Evolutionary conservation across 2,113 vertebrate species (phyloP).

Genomic region (Aspiorhynchus laticeps): DNA sequence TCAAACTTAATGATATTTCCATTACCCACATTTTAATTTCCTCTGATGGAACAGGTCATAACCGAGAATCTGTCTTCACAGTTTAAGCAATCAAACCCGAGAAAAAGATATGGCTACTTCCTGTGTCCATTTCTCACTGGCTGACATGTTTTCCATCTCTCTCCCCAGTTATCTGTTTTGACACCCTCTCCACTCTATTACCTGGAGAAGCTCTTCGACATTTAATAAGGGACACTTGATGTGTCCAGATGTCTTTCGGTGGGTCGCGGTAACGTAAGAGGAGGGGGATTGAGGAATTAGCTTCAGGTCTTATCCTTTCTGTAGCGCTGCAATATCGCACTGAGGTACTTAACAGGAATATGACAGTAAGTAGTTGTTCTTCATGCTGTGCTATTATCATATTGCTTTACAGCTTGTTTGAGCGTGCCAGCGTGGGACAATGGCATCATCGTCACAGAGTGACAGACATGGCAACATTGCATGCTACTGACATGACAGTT

Average conservation of each 20-base stretch:
- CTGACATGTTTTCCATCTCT: slow-evolving; percentile 9
- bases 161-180: slow-evolving; percentile 51
- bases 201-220: slow-evolving; percentile 52
- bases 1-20: slow-evolving; percentile 39
- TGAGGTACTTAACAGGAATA: neutral
- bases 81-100: slow-evolving; percentile 28
- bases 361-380: slow-evolving; percentile 28
- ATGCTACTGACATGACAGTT: neutral
- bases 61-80: slow-evolving; percentile 17
- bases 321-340: neutral
- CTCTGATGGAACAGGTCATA: slow-evolving; percentile 29
- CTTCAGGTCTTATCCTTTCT: slow-evolving; percentile 4
- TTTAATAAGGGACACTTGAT: slow-evolving; percentile 52
- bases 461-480: neutral
- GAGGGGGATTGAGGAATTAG: neutral
- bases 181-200: slow-evolving; percentile 50
- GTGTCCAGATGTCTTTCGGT: slow-evolving; percentile 43
- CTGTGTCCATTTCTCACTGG: neutral
- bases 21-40: slow-evolving; percentile 51
- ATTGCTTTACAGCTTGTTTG: slow-evolving; percentile 9
- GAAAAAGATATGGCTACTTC: slow-evolving; percentile 22
- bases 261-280: neutral
- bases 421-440: neutral
- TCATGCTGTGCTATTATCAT: slow-evolving; percentile 21
- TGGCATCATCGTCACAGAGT: neutral